phyloP scores from a whole-genome alignment of 2,888 invertebrate species.

The Dyspetes luteomarginatus region DNA sequence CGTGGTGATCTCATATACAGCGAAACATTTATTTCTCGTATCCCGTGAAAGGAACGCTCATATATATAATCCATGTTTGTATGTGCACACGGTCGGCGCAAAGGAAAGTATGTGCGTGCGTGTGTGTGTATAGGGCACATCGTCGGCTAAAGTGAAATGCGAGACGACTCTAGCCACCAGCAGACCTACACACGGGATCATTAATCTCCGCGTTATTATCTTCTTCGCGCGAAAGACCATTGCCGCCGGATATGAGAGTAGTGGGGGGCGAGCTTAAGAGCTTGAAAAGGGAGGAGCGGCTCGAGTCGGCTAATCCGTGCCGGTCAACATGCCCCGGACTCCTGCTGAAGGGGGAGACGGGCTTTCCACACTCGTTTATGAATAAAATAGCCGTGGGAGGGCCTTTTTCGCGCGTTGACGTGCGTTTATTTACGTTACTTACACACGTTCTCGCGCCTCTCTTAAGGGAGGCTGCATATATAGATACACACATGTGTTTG shows the following conservation, averaged over 20 bases:
- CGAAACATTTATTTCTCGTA: constrained; percentile 44
- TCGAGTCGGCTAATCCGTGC: constrained; percentile 69
- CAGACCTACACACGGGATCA: constrained; percentile 49
- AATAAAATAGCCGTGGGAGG: constrained; percentile 58
- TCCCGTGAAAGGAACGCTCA: constrained; percentile 1
- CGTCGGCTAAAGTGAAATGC: constrained; percentile 51
- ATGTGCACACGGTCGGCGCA: background rate
- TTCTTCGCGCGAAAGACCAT: constrained; percentile 59
- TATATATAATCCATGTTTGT: background rate
- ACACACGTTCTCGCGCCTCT: background rate
- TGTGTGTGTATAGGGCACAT: constrained; percentile 30
- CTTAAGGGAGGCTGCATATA: constrained; percentile 8
- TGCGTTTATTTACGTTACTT: constrained; percentile 27
- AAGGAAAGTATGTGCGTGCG: background rate
- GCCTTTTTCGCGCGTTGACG: constrained; percentile 51
- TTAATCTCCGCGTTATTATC: constrained; percentile 66
- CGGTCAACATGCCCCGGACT: constrained; percentile 72
- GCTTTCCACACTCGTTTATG: constrained; percentile 52
- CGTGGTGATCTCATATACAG: background rate
- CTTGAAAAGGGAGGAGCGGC: constrained; percentile 20
- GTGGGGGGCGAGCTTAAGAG: constrained; percentile 57
- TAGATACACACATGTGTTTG: background rate
- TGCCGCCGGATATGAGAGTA: constrained; percentile 61
- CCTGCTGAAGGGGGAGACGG: constrained; percentile 32
- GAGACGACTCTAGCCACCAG: constrained; percentile 35